Base-by-base conservation (phyloP, 1,140 invertebrate species). In the Heliconius nattereri region DNA sequence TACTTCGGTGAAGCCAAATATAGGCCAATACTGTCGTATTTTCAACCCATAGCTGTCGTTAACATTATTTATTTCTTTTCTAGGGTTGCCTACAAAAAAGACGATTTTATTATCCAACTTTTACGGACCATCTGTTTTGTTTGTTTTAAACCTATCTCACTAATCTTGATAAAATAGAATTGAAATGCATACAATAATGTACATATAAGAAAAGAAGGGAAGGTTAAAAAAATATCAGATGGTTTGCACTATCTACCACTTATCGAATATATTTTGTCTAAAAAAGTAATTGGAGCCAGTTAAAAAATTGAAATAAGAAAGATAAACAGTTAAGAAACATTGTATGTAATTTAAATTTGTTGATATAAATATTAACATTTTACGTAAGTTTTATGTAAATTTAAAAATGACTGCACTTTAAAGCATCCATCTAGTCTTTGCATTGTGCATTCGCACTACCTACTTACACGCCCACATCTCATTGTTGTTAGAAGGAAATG, bases 1-100 rank as follows among this genome's bases (percentile, higher is more conserved):
- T 5, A 29, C 60, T 66, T 66, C 26, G 26, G 71, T n/a, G 23
- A 72, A 72, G 71, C 71, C 71, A 23, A 72, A 72, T 72, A 72
- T 72, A 37, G 71, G 71, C 71, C 71, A 72, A 37, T 72, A 72
- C 32, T 66, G 23, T 66, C 60, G 26, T 66, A 66, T 66, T 66
- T 66, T 66, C 23, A 29, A 66, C 60, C 13, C 23, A 29, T 66
- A 7, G 60, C 60, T 66, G 60, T 66, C 60, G 60, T 66, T 66
- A 29, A 16, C n/a, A 29, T 66, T 66, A 66, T 66, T 66, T 66
- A 29, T 66, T n/a, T 29, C 9, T 5, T 29, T 66, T 66, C 6
- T 66, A 66, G 60, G 60, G 60, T 29, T 66, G 26, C 60, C 60
- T 26, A 29, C 26, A 29, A 11, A 66, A 66, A 66, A 29, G 26